phyloP scores from a whole-genome alignment of 2,797 vertebrate genomes.

The Ctenochaetus hawaiiensis region DNA sequence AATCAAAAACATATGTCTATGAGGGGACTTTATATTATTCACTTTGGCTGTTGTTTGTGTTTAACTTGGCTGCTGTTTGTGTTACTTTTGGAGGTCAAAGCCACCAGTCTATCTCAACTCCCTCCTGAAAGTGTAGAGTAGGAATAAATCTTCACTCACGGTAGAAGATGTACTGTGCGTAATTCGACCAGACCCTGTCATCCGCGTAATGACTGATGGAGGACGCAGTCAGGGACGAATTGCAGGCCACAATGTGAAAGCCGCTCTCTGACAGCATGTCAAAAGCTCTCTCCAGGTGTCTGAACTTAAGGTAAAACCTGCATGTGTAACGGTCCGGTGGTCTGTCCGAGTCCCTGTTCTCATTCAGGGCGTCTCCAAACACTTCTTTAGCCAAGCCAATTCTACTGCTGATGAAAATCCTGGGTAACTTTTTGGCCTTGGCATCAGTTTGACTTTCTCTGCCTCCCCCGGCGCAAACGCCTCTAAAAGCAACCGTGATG shows the following conservation, averaged over 20 bases:
- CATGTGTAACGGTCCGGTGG: constrained; percentile 95
- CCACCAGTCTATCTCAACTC: background rate
- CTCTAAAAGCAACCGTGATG: constrained; percentile 94
- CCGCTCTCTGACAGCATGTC: constrained; percentile 98
- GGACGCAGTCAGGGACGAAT: constrained; percentile 94
- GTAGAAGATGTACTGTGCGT: constrained; percentile 99
- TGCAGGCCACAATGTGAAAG: constrained; percentile 98
- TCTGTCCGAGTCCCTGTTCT: constrained; percentile 94
- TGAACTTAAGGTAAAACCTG: constrained; percentile 96
- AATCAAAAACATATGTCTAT: background rate
- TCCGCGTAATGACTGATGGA: constrained; percentile 92
- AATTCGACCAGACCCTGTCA: constrained; percentile 97
- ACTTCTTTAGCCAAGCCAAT: constrained; percentile 96
- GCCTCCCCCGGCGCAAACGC: constrained; percentile 89
- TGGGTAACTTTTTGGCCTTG: constrained; percentile 92
- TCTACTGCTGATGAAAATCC: constrained; percentile 97
- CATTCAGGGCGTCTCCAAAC: constrained; percentile 96
- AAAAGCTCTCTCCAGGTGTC: constrained; percentile 96
- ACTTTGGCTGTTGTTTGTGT: constrained; percentile 12
- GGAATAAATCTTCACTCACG: constrained; percentile 90
- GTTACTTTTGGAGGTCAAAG: constrained; percentile 19
- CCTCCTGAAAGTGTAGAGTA: constrained; percentile 15
- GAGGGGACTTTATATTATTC: background rate
- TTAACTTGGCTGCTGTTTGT: constrained; percentile 21
- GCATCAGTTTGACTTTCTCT: constrained; percentile 91